These are phyloP conservation scores for Heliconius ethilla DNA, from an alignment of 2,888 invertebrate genomes.

Conservation along the genomic window DNA sequence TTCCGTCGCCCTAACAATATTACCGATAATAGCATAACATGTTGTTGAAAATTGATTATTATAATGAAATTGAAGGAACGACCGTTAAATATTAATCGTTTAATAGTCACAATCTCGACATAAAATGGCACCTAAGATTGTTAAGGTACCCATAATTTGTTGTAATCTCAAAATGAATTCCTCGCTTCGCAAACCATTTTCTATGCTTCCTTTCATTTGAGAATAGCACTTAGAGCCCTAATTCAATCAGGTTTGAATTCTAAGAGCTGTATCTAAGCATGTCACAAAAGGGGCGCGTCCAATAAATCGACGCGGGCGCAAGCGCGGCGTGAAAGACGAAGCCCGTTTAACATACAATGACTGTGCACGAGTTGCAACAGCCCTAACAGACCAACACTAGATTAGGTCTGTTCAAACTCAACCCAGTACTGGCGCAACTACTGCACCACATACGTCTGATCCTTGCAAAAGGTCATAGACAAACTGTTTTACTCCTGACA, in stretches of 20 bases:
- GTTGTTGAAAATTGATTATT: conserved; percentile 37
- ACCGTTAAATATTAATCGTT: conserved; percentile 45
- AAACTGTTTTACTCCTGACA: conserved; percentile 32
- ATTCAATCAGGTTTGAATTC: conserved; percentile 49
- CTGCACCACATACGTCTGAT: conserved; percentile 35
- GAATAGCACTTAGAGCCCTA: conserved; percentile 47
- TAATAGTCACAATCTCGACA: conserved; percentile 44
- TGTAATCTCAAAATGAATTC: conserved; percentile 30
- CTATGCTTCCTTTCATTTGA: conserved; percentile 33
- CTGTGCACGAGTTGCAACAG: conserved; percentile 62
- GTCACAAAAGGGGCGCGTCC: conserved; percentile 74
- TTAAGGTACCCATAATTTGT: conserved; percentile 38
- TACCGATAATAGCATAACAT: conserved; percentile 35
- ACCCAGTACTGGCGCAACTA: conserved; percentile 55
- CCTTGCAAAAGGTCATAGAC: conserved; percentile 35
- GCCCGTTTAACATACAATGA: conserved; percentile 81
- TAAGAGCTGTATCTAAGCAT: conserved; percentile 53
- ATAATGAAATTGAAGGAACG: conserved; percentile 30
- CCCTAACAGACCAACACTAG: conserved; percentile 55
- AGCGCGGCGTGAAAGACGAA: conserved; percentile 74
- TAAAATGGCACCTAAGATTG: conserved; percentile 43
- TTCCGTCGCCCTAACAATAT: conserved; percentile 36
- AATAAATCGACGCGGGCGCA: conserved; percentile 73
- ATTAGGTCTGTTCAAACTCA: conserved; percentile 44
- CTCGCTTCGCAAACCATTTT: conserved; percentile 34